Base-by-base conservation (phyloP, 1,140 invertebrate species). In the Antheraea pernyi region DNA sequence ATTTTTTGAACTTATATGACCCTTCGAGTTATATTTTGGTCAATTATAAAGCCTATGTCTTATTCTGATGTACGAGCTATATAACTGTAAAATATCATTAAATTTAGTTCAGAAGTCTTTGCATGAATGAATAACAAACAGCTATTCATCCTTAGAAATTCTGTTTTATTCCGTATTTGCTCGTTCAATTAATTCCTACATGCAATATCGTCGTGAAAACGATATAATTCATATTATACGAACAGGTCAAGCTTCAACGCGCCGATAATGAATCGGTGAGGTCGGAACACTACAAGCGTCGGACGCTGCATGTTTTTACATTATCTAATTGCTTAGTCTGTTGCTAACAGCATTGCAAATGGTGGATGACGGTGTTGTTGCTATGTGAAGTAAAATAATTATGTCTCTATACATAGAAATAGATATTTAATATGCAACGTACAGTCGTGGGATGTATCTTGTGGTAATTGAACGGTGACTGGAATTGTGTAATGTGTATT, bases 231-330 rank as follows among this genome's bases (percentile, higher is more conserved):
- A 53, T 5, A 11, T 13, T 63, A 19, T 63, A 63, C 60, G 65
- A 61, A 63, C 48, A 67, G 65, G 79, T 80, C 74, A 79, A 58
- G 77, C 77, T 75, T 70, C 69, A 74, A 67, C 75, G 73, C 66
- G 65, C 73, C 67, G 68, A 82, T 82, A 82, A 81, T 78, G 73
- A 79, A 71, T 72, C 65, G 59, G 66, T 81, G 70, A 77, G 76
- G 65, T 79, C 76, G 46, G 46, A n/a, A 53, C 16, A 53, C 1
- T 53, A 53, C 46, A 53, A 53, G 46, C 46, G 13, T 13, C 13
- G 16, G 46, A 53, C 10, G 13, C 46, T 53, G 46, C 46, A 53
- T 53, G 46, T 53, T 53, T 53, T 13, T 53, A n/a, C 46, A 53
- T 71, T 71, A 71, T 71, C 19, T 65, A 71, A 53, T 61, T 18